These are phyloP conservation scores for Lipophrys pholis DNA, from an alignment of 2,113 vertebrate genomes.

Conservation along the genomic window DNA sequence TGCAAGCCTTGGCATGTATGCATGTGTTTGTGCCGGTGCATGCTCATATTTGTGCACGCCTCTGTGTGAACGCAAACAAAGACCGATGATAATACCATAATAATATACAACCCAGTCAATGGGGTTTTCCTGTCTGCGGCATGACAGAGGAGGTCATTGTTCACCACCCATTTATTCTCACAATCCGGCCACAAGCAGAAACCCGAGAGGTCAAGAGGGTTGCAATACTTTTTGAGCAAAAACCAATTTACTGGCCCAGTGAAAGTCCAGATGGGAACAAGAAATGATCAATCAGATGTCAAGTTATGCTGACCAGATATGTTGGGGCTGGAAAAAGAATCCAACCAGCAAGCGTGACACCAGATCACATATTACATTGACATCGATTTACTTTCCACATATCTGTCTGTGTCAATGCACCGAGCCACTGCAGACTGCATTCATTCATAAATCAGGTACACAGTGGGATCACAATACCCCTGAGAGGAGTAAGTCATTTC, in stretches of 20 bases:
- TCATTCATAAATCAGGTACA: neutral
- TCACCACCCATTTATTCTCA: constrained; percentile 63
- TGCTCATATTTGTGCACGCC: constrained; percentile 32
- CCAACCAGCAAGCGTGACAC: constrained; percentile 2
- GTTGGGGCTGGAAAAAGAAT: neutral
- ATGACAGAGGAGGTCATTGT: constrained; percentile 64
- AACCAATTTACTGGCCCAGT: constrained; percentile 8
- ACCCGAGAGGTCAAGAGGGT: constrained; percentile 41
- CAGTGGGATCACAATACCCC: neutral
- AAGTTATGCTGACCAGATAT: constrained; percentile 14
- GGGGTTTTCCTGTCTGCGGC: constrained; percentile 59
- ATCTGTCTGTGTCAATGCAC: neutral
- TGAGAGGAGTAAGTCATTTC: neutral
- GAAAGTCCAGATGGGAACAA: constrained; percentile 8
- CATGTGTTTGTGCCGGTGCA: constrained; percentile 9
- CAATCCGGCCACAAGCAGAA: constrained; percentile 45
- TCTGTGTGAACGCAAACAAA: constrained; percentile 75
- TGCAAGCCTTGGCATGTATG: constrained; percentile 10
- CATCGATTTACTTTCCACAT: constrained; percentile 2
- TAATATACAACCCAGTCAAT: constrained; percentile 70
- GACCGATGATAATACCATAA: constrained; percentile 59
- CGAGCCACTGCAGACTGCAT: neutral
- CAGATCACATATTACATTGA: neutral
- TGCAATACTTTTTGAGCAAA: constrained; percentile 19
- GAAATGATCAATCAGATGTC: constrained; percentile 32